phyloP scores from a whole-genome alignment of 1,140 invertebrate genomes.

The Camponotus floridanus region DNA sequence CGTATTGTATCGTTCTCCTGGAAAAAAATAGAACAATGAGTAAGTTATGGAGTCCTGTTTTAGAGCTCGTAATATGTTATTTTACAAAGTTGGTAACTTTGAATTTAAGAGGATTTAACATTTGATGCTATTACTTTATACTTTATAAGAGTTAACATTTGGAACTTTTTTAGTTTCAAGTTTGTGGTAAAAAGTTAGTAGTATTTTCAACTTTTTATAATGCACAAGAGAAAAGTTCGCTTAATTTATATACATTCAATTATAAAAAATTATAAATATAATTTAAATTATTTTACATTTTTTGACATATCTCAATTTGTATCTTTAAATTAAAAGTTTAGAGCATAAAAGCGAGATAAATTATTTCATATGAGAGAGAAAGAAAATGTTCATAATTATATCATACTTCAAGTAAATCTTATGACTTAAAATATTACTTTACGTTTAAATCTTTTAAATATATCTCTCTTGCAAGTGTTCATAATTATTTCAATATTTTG shows the following conservation, averaged over 20 bases:
- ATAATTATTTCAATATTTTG: background rate
- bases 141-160: background rate
- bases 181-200: background rate
- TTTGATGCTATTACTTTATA: background rate
- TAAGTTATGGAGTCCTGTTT: too few relatives aligned
- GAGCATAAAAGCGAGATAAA: background rate
- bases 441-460: background rate
- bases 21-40: conserved; percentile 76
- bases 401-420: background rate
- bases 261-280: too few relatives aligned
- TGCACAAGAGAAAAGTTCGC: too few relatives aligned
- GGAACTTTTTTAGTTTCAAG: background rate
- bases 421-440: background rate
- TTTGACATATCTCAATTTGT: too few relatives aligned
- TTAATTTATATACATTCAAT: background rate
- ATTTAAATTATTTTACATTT: too few relatives aligned
- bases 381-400: background rate
- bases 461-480: background rate
- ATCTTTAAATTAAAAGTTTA: background rate
- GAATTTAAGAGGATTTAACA: background rate
- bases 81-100: background rate
- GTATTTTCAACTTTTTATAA: background rate
- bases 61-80: background rate
- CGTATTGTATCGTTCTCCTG: conserved; percentile 91
- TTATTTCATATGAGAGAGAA: too few relatives aligned